phyloP scores from a whole-genome alignment of 1,140 invertebrate species.

The Drosophila sturtevanti region DNA sequence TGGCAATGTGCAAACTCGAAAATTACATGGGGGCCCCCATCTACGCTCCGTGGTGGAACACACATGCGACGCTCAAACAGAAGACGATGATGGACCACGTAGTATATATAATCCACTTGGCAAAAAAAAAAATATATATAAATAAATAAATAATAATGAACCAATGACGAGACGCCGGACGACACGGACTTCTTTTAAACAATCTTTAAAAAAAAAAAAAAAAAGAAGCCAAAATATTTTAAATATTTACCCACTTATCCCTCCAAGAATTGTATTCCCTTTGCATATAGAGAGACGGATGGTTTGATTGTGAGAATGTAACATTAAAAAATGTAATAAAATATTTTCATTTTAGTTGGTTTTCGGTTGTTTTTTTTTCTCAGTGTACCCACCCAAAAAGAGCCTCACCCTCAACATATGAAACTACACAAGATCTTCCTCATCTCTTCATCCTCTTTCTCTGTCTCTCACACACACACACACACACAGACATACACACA shows the following conservation, averaged over 20 bases:
- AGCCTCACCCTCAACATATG: slow-evolving; percentile 47
- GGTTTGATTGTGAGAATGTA: too few species aligned
- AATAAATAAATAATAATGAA: neutral
- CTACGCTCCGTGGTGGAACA: slow-evolving; percentile 28
- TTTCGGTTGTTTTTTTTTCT: too few species aligned
- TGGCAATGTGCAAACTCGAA: slow-evolving; percentile 81
- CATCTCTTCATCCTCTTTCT: neutral
- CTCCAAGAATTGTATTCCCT: too few species aligned
- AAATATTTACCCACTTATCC: too few species aligned
- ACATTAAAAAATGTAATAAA: neutral
- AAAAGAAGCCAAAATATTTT: too few species aligned
- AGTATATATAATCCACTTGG: slow-evolving; percentile 10
- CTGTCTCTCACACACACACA: slow-evolving; percentile 13
- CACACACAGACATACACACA: slow-evolving; percentile 57
- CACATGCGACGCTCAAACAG: slow-evolving; percentile 20
- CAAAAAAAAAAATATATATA: neutral
- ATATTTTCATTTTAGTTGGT: neutral
- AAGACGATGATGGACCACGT: slow-evolving; percentile 26
- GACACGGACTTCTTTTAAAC: too few species aligned
- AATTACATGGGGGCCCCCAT: slow-evolving; percentile 64
- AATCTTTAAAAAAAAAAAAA: neutral
- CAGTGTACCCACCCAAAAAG: slow-evolving; percentile 58
- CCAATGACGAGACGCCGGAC: too few species aligned
- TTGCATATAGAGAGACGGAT: too few species aligned
- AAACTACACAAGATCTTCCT: neutral